These are phyloP conservation scores for Leucophora obtusa DNA, from an alignment of 2,888 invertebrate species.

Conservation along the genomic window DNA sequence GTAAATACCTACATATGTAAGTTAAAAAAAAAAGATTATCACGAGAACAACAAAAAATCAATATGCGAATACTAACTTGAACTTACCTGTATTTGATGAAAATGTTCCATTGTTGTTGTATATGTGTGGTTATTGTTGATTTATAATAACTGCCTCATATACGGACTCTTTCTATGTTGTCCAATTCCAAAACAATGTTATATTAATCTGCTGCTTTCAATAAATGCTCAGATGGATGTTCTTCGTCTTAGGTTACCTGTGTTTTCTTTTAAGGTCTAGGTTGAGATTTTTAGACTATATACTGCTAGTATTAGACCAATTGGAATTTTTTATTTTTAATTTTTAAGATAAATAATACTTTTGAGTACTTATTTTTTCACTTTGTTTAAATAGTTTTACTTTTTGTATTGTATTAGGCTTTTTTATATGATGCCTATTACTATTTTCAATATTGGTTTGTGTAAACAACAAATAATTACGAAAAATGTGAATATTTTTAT, in stretches of 20 bases:
- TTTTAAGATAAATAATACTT: conserved; percentile 14
- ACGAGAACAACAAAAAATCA: conserved; percentile 50
- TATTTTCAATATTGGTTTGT: conserved; percentile 4
- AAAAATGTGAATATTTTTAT: neutral
- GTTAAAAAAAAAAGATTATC: neutral
- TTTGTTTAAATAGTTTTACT: neutral
- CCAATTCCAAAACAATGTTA: neutral
- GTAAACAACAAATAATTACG: neutral
- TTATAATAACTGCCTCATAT: conserved; percentile 51
- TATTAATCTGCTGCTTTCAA: neutral
- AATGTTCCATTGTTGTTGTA: conserved; percentile 74
- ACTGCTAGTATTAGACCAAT: neutral
- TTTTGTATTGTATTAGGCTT: neutral
- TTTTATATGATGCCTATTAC: conserved; percentile 16
- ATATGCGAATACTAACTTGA: conserved; percentile 67
- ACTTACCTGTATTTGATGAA: conserved; percentile 78
- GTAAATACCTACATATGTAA: neutral
- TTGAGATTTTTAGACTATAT: neutral
- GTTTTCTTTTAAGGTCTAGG: conserved; percentile 37
- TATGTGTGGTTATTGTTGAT: conserved; percentile 54
- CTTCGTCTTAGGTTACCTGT: conserved; percentile 47
- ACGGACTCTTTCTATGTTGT: conserved; percentile 13
- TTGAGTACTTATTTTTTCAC: neutral
- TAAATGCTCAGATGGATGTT: conserved; percentile 18
- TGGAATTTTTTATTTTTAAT: neutral